A percentile compares a stretch with the other conserved stretches of the same genome.
Conservation (phyloP, 1,140 invertebrate genomes). For the Apis florea region DNA sequence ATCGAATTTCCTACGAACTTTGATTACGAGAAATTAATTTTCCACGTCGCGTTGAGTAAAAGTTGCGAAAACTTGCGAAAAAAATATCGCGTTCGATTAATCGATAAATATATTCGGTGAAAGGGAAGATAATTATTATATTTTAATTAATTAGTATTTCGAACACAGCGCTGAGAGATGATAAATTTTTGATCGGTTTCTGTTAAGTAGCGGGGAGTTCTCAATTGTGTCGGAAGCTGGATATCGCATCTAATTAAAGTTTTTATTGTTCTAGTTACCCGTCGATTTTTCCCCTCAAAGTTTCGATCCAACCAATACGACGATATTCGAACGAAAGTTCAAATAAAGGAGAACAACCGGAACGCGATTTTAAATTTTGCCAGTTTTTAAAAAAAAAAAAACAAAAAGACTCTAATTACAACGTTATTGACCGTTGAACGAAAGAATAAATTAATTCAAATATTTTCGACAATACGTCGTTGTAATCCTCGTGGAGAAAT, state of each 20-base stretch:
- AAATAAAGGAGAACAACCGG: not conserved
- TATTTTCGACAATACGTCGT: not conserved
- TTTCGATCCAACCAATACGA: too few relatives aligned
- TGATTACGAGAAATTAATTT: too few relatives aligned
- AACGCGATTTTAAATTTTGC: not conserved
- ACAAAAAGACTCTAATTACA: not conserved
- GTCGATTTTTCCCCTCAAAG: not conserved
- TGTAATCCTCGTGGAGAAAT: not conserved
- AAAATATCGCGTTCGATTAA: too few relatives aligned
- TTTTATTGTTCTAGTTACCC: slow-evolving; percentile 5
- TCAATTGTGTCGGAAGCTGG: not conserved
- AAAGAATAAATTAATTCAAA: not conserved
- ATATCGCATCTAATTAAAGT: slow-evolving; percentile 14
- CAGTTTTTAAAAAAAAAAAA: not conserved
- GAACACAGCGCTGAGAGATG: too few relatives aligned
- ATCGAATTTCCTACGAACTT: too few relatives aligned
- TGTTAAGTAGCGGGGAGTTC: not conserved
- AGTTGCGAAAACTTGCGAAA: too few relatives aligned
- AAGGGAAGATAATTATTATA: not conserved
- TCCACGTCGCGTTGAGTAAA: too few relatives aligned
- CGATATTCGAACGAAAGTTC: not conserved
- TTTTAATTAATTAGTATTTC: not conserved
- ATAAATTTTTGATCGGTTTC: not conserved
- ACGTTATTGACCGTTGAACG: not conserved
- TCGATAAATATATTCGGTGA: too few relatives aligned